Base-by-base conservation (phyloP, 2,797 vertebrate species). In the Smutsia temminckii region DNA sequence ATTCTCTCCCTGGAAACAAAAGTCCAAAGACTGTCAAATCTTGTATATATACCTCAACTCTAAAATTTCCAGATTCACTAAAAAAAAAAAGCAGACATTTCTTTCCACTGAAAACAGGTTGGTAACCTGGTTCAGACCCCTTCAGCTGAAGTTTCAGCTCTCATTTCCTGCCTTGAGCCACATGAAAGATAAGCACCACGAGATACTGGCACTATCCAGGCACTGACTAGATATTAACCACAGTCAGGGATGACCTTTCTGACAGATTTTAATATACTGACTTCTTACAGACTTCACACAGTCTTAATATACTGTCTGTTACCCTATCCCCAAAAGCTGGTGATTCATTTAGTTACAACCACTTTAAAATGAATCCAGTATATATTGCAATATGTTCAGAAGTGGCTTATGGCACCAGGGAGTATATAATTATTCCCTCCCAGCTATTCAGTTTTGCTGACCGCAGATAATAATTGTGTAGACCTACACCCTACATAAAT, bases 251-350 rank as follows among this genome's bases (percentile, higher is more conserved):
- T 95, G 89, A 93, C 94, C 91, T 97, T 97, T 80, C 90, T 96
- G 96, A 97, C 83, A 95, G 85, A 88, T 95, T 97, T 97, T 96
- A 97, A 97, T 97, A 96, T 68, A 93, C 89, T 72, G 93, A 90
- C 91, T 97, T 96, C 86, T 96, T 91, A 95, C 53, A 95, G 92
- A 86, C 85, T 95, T 93, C 72, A 86, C 69, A 91, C 79, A 83
- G 79, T 96, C 94, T 95, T 97, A 91, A 95, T 95, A 95, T 81
- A 89, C 66, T 71, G 71, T 86, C 90, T 94, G 85, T 89, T 96
- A 90, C 18, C 53, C 53, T 94, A 94, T 91, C 75, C 96, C 91
- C 95, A 18, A 89, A 95, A 96, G 86, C 80, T 59, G 95, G 75
- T 94, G 75, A 96, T 93, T 96, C 90, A 71, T 95, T 97, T 95